Conservation (phyloP, 2,888 invertebrate species). For the Hedya salicella region DNA sequence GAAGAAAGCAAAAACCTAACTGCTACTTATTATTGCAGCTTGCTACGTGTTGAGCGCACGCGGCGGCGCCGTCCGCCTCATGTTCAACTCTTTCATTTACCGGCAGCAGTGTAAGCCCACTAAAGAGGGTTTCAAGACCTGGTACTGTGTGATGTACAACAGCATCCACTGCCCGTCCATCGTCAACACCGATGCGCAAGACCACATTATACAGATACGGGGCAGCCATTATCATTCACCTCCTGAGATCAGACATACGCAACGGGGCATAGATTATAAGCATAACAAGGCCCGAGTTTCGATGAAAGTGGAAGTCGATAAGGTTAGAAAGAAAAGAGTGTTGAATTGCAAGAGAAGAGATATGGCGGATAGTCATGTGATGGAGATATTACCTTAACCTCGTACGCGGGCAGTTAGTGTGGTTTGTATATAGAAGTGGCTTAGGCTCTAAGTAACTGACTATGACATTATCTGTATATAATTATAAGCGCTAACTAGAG, state of each 20-base stretch:
- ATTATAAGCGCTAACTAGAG: no score
- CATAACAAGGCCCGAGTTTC: slow-evolving; percentile 28
- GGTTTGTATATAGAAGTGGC: no score
- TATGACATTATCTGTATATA: no score
- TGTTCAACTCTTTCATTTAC: slow-evolving; percentile 53
- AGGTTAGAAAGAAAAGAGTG: no score
- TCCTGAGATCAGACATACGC: slow-evolving; percentile 53
- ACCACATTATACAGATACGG: slow-evolving; percentile 57
- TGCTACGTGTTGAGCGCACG: slow-evolving; percentile 55
- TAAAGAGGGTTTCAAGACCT: slow-evolving; percentile 55
- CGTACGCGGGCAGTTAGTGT: no score
- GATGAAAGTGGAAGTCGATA: neutral
- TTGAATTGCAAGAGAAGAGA: no score
- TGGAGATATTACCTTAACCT: slow-evolving; percentile 36
- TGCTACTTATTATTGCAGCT: slow-evolving; percentile 50
- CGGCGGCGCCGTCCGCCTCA: slow-evolving; percentile 54
- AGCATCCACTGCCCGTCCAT: slow-evolving; percentile 54
- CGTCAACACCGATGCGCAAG: slow-evolving; percentile 53
- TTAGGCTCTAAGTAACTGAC: no score
- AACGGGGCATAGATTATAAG: slow-evolving; percentile 50
- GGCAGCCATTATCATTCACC: slow-evolving; percentile 57
- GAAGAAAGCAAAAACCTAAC: neutral
- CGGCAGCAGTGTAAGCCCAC: slow-evolving; percentile 57
- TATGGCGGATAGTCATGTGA: slow-evolving; percentile 16
- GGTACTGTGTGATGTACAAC: slow-evolving; percentile 63